Evolutionary conservation across 2,797 vertebrate genomes (phyloP).

Genomic region (Periparus ater): DNA sequence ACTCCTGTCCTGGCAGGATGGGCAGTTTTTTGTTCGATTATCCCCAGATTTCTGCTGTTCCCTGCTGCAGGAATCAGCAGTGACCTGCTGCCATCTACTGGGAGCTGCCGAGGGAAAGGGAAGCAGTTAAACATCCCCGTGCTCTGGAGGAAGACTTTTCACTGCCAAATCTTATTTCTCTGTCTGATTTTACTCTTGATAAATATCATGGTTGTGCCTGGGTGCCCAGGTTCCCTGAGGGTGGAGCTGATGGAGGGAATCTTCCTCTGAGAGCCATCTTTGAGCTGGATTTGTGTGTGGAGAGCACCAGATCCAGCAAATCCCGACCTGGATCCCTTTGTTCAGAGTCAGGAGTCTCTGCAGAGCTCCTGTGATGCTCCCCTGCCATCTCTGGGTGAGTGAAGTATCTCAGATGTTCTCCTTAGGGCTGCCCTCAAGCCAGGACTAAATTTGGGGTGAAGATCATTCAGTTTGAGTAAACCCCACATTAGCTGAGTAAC

Average conservation of each 20-base stretch:
- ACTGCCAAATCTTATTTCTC: background rate
- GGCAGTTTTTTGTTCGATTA: background rate
- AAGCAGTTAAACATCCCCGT: background rate
- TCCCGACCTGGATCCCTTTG: background rate
- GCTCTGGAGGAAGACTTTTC: background rate
- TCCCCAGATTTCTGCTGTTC: background rate
- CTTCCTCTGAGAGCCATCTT: fast-evolving
- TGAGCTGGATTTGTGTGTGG: background rate
- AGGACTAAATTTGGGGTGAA: background rate
- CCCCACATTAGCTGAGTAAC: fast-evolving
- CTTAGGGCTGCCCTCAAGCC: background rate
- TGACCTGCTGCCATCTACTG: slow-evolving; percentile 77
- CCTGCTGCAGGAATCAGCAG: slow-evolving; percentile 18
- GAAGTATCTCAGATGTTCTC: background rate
- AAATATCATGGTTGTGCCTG: background rate
- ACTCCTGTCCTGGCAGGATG: background rate
- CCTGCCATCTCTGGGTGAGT: no score
- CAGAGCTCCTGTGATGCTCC: background rate
- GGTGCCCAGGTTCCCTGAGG: background rate
- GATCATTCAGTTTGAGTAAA: background rate
- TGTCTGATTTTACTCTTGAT: background rate
- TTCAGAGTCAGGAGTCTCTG: background rate
- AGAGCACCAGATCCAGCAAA: background rate
- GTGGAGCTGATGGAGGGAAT: background rate
- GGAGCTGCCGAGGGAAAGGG: background rate